These are phyloP conservation scores for Trachymyrmex septentrionalis DNA, from an alignment of 1,140 invertebrate species.

Conservation along the genomic window DNA sequence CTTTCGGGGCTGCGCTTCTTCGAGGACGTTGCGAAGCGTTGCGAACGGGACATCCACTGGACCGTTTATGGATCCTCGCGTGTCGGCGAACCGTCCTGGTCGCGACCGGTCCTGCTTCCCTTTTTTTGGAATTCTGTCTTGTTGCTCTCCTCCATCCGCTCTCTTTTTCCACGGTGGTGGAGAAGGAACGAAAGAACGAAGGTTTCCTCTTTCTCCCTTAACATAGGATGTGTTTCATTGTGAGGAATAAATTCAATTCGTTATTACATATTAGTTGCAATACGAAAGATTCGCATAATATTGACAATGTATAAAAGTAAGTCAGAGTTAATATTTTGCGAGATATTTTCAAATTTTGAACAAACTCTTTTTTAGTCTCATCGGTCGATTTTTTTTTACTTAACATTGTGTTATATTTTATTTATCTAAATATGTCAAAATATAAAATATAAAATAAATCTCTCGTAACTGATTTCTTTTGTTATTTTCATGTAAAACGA, in stretches of 20 bases:
- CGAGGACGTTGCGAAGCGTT: conserved; percentile 2
- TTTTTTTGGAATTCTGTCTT: not conserved
- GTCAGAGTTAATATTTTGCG: not conserved
- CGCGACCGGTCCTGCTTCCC: conserved; percentile 60
- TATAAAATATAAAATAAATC: not conserved
- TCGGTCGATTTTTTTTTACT: too few species aligned
- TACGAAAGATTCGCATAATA: not conserved
- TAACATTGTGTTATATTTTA: too few species aligned
- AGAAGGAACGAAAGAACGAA: not conserved
- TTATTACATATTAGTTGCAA: not conserved
- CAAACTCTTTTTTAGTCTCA: too few species aligned
- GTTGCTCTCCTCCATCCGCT: not conserved
- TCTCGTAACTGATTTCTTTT: not conserved
- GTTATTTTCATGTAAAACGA: not conserved
- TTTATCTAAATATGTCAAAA: not conserved
- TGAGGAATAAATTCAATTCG: not conserved
- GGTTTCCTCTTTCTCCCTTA: not conserved
- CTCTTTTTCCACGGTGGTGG: not conserved
- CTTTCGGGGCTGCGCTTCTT: conserved; percentile 16
- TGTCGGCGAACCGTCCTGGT: conserved; percentile 37
- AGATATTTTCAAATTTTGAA: too few species aligned
- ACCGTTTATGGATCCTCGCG: conserved; percentile 72
- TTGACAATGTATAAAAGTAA: too few species aligned
- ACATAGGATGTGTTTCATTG: not conserved
- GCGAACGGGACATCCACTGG: conserved; percentile 62